Conservation (phyloP, 2,888 invertebrate genomes). For the Cheilosia variabilis region DNA sequence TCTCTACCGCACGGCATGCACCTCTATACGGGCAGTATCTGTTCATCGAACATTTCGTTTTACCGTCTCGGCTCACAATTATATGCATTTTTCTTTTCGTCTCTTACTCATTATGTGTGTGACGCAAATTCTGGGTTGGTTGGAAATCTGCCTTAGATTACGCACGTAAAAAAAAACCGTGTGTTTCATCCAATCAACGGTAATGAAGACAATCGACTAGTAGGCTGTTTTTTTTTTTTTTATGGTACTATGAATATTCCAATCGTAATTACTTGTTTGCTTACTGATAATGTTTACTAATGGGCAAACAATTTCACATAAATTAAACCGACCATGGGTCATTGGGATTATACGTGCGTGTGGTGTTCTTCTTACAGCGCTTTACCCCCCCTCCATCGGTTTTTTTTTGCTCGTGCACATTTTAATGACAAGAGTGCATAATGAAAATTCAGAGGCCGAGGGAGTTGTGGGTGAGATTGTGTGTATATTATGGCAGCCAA, state of each 20-base stretch:
- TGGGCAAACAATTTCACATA: conserved; percentile 77
- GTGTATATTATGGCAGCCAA: conserved; percentile 7
- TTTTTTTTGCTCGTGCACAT: conserved; percentile 28
- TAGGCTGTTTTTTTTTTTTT: conserved; percentile 20
- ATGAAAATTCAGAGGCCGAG: conserved; percentile 60
- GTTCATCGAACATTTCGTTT: conserved; percentile 13
- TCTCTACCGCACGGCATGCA: conserved; percentile 8
- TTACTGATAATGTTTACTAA: conserved; percentile 77
- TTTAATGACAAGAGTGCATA: conserved; percentile 71
- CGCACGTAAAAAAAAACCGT: conserved; percentile 43
- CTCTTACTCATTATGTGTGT: conserved; percentile 62
- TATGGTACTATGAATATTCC: conserved; percentile 61
- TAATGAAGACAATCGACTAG: conserved; percentile 69
- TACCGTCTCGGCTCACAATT: conserved; percentile 29
- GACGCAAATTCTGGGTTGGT: conserved; percentile 64
- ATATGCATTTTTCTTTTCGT: conserved; percentile 9
- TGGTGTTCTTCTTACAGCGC: conserved; percentile 33
- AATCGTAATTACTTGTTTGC: conserved; percentile 77
- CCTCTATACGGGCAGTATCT: conserved; percentile 7
- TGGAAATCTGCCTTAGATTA: conserved; percentile 60
- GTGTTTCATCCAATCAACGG: conserved; percentile 56
- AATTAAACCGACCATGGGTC: conserved; percentile 76
- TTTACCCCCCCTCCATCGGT: conserved; percentile 5
- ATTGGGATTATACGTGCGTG: conserved; percentile 62
- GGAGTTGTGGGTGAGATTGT: conserved; percentile 70